Conservation (phyloP, 2,113 vertebrate genomes). For the Tragelaphus buxtoni region DNA sequence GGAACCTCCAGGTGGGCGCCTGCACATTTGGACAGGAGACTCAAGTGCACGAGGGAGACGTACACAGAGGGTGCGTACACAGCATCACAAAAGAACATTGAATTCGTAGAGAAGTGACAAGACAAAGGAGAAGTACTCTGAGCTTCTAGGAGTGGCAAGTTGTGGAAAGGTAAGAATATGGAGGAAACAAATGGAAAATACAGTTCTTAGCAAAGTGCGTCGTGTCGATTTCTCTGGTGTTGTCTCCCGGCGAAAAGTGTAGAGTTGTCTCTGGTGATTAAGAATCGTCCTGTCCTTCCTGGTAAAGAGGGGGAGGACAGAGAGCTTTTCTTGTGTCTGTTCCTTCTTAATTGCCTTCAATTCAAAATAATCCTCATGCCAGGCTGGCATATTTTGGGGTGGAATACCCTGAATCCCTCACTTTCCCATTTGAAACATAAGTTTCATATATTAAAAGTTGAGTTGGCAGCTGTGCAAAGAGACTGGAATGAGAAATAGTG, state of each 20-base stretch:
- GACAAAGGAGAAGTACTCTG: not conserved
- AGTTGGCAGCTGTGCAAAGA: not conserved
- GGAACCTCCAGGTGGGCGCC: not conserved
- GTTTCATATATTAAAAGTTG: not conserved
- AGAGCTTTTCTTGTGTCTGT: not conserved
- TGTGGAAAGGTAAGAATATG: not conserved
- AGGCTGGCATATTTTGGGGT: not conserved
- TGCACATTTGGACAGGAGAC: not conserved
- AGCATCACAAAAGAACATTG: not conserved
- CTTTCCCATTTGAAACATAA: not conserved
- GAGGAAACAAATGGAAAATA: not conserved
- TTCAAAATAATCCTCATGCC: not conserved
- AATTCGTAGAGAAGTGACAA: not conserved
- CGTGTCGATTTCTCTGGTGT: not conserved
- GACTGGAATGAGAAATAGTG: not conserved
- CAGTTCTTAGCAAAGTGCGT: not conserved
- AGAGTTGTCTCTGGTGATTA: not conserved
- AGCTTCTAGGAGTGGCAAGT: not conserved
- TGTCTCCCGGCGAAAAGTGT: too few species aligned
- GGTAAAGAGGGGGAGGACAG: not conserved
- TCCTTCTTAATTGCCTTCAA: not conserved
- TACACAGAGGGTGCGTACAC: not conserved
- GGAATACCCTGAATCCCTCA: not conserved
- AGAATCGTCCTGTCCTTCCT: not conserved
- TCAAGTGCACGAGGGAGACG: accelerated